Base-by-base conservation (phyloP, 2,113 vertebrate species). In the Raja brachyura region DNA sequence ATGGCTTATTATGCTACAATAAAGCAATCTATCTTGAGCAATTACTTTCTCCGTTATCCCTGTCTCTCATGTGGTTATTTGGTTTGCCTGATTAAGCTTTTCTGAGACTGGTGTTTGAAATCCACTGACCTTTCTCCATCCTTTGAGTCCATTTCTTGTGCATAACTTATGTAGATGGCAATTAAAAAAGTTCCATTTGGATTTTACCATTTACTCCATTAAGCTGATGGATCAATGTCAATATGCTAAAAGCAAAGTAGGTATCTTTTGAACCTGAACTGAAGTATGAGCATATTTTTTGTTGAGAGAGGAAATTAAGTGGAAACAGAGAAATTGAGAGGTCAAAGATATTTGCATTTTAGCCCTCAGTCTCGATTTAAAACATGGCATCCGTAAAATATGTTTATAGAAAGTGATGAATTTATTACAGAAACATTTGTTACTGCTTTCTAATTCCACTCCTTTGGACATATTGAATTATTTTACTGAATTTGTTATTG, bases 11-110 rank as follows among this genome's bases (percentile, higher is more conserved):
- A 88, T 31, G 59, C 28, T 61, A 14, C 33, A 74, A 92, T 92
- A 92, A 48, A 48, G 90, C 68, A 70, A 92, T 92, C 66, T 39
- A 92, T 33, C 73, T 74, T 68, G 73, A 39, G 63, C 90, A 73
- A 92, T 92, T 92, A 92, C 70, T 54, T 73, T 92, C 73, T 92
- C 25, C 90, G 73, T 74, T 92, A 92, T 68, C 33, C 68, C 66
- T 73, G 66, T 48, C 66, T 73, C 66, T 74, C 31, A 39, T 54
- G 90, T 20, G 66, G 33, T 73, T 48, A 73, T 92, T 92, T 68
- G 73, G 20, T 73, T 92, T 92, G 90, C 63, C 90, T 73, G 90
- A 92, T 92, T 48, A 92, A 92, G 66, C 90, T 74, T 92, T 92
- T 73, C 68, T 73, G 33, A 92, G 68, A 48, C n/a, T 92, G 90